Base-by-base conservation (phyloP, 2,113 vertebrate genomes). In the Podarcis cretensis region DNA sequence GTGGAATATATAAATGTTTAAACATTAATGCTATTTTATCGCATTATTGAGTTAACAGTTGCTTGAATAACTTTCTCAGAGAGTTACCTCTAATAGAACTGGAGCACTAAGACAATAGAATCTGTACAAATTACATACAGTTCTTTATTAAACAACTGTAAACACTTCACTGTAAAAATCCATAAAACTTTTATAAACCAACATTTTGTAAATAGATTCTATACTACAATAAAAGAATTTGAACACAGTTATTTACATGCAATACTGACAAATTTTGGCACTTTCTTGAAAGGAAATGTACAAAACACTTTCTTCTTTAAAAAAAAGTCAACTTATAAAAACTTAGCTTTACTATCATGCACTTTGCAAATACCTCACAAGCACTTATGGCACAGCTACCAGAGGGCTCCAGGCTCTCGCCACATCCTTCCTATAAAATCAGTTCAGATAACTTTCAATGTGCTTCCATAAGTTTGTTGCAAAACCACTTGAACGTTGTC, bases 401-500 rank as follows among this genome's bases (percentile, higher is more conserved):
- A 78, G 96, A 95, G 94, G 96, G 96, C 96, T 88, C 94, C 95
- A 93, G 96, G 97, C 97, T 94, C 96, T 89, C 93, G 74, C 4
- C 92, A 93, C 92, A 93, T 91, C 93, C 92, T 89, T 91, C 79
- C 94, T 91, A 94, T 90, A 89, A 71, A 6, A 59, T 94, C 35
- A 30, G 73, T 88, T 97, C 97, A 99, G 88, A 97, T 96, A 88
- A 99, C 96, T 97, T 99, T 99, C 88, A 99, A 94, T 94, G 98
- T 99, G 98, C 99, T 99, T 95, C 99, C 99, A 0, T 99, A 99
- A 13, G 97, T 97, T 92, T 99, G 99, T 92, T 99, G 98, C 96
- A 99, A 94, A 92, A 99, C 98, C 95, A 99, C 98, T 96, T 99
- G 99, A 96, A 99, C 98, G 48, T 99, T 99, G 96, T 99, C 99